These are phyloP conservation scores for Lytechinus variegatus DNA, from an alignment of 35 echinoderm and acorn worm species.

Conservation along the genomic window DNA sequence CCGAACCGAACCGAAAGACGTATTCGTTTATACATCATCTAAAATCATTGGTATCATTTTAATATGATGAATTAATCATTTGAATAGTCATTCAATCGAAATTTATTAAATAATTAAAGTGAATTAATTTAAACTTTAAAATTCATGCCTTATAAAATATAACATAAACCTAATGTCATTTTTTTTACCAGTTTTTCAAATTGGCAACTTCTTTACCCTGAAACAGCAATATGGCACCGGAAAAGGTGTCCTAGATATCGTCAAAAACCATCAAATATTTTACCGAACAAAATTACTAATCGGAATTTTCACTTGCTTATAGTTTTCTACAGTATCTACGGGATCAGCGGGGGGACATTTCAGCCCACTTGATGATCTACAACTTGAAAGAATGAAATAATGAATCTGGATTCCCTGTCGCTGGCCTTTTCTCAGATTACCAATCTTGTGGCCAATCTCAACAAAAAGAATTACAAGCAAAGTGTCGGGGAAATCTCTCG, in stretches of 20 bases:
- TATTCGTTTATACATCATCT: too few relatives aligned
- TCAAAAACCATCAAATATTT: conserved; percentile 14
- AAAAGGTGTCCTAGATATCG: conserved; percentile 8
- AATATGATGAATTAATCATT: too few relatives aligned
- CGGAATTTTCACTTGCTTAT: not conserved
- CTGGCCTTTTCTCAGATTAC: conserved; percentile 99
- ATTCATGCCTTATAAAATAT: too few relatives aligned
- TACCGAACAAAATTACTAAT: not conserved
- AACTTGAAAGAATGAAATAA: conserved; percentile 99
- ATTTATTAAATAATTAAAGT: too few relatives aligned
- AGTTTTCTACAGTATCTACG: conserved; percentile 31
- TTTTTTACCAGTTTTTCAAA: not conserved
- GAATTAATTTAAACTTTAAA: too few relatives aligned
- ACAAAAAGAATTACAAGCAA: conserved; percentile 99
- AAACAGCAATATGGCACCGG: conserved; percentile 45
- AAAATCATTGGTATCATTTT: too few relatives aligned
- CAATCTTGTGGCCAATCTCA: conserved; percentile 94
- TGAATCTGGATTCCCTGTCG: conserved; percentile 99
- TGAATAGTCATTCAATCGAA: too few relatives aligned
- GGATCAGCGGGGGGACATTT: conserved; percentile 50
- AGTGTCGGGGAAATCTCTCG: conserved; percentile 93
- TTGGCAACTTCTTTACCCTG: not conserved
- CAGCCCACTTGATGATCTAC: conserved; percentile 69
- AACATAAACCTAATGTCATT: not conserved
- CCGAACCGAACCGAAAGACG: too few relatives aligned